A percentile compares a stretch with the other conserved stretches of the same genome.
Evolutionary conservation across 2,888 invertebrate species (phyloP).

Genomic region (Formica aserva): DNA sequence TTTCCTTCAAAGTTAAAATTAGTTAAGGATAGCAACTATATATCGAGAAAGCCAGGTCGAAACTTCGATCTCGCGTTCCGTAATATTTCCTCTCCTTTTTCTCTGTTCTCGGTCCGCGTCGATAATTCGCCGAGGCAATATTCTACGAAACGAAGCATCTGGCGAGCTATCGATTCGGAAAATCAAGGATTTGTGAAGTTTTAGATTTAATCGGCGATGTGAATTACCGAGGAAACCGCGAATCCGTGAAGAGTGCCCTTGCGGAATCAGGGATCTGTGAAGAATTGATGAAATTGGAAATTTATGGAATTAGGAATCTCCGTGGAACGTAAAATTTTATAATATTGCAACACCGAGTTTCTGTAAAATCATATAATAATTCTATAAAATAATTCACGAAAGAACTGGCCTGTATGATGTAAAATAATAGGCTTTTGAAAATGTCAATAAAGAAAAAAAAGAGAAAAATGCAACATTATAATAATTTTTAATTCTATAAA

Average conservation of each 20-base stretch:
- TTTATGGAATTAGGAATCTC: neutral
- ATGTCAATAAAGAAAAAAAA: neutral
- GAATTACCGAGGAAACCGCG: neutral
- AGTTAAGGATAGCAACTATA: conserved; percentile 43
- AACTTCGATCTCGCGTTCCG: conserved; percentile 3
- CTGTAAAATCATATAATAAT: neutral
- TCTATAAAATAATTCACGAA: neutral
- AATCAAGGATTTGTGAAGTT: neutral
- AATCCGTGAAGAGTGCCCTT: neutral
- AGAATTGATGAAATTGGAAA: neutral
- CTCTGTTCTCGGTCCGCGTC: neutral
- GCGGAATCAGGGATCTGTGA: neutral
- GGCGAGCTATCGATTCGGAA: neutral
- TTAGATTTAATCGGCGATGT: conserved; percentile 7
- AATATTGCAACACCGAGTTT: neutral
- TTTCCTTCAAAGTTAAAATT: conserved; percentile 40
- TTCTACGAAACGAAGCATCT: conserved; percentile 13
- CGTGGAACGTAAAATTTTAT: neutral
- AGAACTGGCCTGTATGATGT: neutral
- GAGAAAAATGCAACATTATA: neutral
- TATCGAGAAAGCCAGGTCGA: neutral
- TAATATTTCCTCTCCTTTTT: conserved; percentile 33
- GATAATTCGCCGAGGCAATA: conserved; percentile 2
- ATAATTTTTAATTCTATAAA: neutral
- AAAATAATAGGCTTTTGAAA: neutral